Conservation (phyloP, 2,888 invertebrate genomes). For the Erpobdella octoculata region DNA sequence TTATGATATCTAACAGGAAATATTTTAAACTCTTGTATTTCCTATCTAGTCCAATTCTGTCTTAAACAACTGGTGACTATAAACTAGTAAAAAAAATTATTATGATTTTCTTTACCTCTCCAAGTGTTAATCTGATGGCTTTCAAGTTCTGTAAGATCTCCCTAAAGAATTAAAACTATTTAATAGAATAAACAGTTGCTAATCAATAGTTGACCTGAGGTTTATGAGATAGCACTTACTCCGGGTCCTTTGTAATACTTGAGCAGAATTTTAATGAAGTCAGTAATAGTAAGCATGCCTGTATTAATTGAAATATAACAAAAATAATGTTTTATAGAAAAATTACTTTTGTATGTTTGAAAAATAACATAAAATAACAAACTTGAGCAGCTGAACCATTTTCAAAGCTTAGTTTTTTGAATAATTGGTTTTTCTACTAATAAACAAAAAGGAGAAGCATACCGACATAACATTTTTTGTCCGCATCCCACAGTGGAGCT, state of each 20-base stretch:
- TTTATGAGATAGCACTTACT: slow-evolving; percentile 3
- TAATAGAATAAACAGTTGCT: background rate
- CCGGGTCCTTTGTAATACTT: slow-evolving; percentile 28
- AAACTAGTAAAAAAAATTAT: too few species aligned
- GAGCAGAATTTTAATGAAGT: slow-evolving; percentile 29
- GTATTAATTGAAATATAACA: background rate
- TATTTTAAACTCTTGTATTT: too few species aligned
- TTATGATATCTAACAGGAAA: too few species aligned
- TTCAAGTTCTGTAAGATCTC: slow-evolving; percentile 26
- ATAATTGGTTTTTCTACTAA: background rate
- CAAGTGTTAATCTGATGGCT: slow-evolving; percentile 26
- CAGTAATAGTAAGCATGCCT: slow-evolving; percentile 31
- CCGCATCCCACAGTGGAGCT: background rate
- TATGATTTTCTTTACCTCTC: too few species aligned
- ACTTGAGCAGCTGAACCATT: too few species aligned
- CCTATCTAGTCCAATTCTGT: too few species aligned
- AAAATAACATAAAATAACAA: too few species aligned
- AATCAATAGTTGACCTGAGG: background rate
- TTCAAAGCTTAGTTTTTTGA: too few species aligned
- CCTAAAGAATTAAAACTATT: background rate
- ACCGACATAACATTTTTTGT: background rate
- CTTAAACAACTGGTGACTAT: too few species aligned
- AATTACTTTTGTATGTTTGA: too few species aligned
- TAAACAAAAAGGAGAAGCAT: background rate
- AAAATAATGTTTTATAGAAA: background rate